Base-by-base conservation (phyloP, 2,113 vertebrate species). In the Psittacara wagleri region DNA sequence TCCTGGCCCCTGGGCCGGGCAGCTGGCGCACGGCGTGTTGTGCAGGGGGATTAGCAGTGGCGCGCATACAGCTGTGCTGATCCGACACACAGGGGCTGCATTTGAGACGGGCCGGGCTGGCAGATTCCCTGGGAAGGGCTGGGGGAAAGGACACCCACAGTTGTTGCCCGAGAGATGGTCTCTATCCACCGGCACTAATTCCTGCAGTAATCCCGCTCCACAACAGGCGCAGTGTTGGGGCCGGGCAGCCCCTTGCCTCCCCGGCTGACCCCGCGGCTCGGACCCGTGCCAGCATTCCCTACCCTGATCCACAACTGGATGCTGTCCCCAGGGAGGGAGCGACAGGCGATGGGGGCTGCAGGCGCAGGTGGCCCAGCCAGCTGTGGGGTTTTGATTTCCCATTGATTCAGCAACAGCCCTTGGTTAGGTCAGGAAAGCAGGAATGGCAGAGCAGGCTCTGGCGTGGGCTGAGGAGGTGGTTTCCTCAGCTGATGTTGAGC, bases 41-140 rank as follows among this genome's bases (percentile, higher is more conserved):
- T 17, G 92, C 96, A 75, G 96, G 62, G 7, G 83, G 93, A 88
- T 97, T 95, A 92, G 81, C 74, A 31, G 48, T 84, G 95, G 90
- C 86, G 92, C 88, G 41, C 85, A 12, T 83, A 94, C 97, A 97
- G 96, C 96, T 97, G 97, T 41, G 90, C 96, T 5, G 82, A 95
- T 93, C 96, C 88, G 64, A 76, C 83, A 91, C 86, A 83, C 88
- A 54, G 80, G 64, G 93, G 75, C 11, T 66, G 57, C 54, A 24
- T 62, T 35, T 11, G 78, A 33, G 94, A n/a, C 96, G 3, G 61
- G 54, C 91, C 4, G 9, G 80, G 31, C 76, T 88, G 94, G 92
- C 96, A 90, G 77, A 41, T 79, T 95, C 94, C 88, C 96, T 86
- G 64, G 90, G 76, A 72, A 86, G 95, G 89, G 72, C 54, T 20